phyloP scores from a whole-genome alignment of 2,797 vertebrate species.

The Platalea minor region DNA sequence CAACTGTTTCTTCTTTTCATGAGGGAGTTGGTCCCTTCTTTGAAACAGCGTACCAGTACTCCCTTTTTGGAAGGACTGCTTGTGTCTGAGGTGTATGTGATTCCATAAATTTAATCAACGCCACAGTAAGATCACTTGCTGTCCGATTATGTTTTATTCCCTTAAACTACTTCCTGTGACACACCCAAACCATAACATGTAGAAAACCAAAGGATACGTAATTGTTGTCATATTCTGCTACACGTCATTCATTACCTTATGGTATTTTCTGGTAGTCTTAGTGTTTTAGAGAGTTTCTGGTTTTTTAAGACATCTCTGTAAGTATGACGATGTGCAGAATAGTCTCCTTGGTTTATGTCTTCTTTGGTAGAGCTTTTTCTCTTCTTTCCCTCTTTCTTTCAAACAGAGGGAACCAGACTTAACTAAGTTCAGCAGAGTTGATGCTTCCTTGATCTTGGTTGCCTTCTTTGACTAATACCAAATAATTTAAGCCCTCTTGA shows the following conservation, averaged over 20 bases:
- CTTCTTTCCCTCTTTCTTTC: conserved; percentile 20
- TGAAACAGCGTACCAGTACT: background rate
- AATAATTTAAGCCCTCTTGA: conserved; percentile 77
- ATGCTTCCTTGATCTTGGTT: conserved; percentile 1
- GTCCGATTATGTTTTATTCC: background rate
- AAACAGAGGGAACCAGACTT: background rate
- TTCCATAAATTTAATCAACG: background rate
- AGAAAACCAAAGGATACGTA: background rate
- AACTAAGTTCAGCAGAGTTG: conserved; percentile 20
- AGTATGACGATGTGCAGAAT: background rate
- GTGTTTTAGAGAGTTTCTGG: background rate
- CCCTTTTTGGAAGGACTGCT: background rate
- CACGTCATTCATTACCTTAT: background rate
- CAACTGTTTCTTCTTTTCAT: background rate
- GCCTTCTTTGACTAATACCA: conserved; percentile 68
- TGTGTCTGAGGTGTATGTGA: background rate
- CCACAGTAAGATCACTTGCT: background rate
- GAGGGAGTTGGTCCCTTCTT: background rate
- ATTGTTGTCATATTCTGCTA: background rate
- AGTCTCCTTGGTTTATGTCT: conserved; percentile 40
- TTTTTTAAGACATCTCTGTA: background rate
- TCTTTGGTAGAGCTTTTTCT: conserved; percentile 35
- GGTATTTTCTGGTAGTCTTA: background rate
- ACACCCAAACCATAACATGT: background rate
- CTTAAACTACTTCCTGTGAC: background rate